Percentiles rank a stretch among this genome's conserved stretches.
Conservation (phyloP, 2,888 invertebrate genomes). For the Anoncus sp. region DNA sequence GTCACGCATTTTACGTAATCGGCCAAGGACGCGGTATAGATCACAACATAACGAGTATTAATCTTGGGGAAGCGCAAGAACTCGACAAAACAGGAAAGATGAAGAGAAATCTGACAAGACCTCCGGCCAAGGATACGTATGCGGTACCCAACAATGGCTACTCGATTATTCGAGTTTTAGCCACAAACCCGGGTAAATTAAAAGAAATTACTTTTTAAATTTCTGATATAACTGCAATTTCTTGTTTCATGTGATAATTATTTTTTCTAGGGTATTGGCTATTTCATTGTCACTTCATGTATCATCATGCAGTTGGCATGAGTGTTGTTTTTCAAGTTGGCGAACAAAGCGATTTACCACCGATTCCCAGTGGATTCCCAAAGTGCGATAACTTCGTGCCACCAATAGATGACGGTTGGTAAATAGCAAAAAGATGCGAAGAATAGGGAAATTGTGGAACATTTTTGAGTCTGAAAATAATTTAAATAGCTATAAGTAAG, state of each 20-base stretch:
- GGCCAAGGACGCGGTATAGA: slow-evolving; percentile 87
- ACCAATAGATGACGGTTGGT: slow-evolving; percentile 1
- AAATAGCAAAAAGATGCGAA: too few relatives aligned
- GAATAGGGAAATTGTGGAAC: too few relatives aligned
- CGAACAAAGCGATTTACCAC: slow-evolving; percentile 66
- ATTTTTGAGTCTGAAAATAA: too few relatives aligned
- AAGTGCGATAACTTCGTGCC: slow-evolving; percentile 65
- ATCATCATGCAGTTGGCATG: slow-evolving; percentile 75
- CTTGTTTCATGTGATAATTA: not conserved
- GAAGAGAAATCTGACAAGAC: slow-evolving; percentile 88
- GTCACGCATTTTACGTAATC: slow-evolving; percentile 91
- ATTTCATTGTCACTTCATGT: slow-evolving; percentile 63
- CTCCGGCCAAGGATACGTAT: slow-evolving; percentile 93
- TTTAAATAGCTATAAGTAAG: too few relatives aligned
- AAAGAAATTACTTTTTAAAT: not conserved
- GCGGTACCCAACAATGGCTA: slow-evolving; percentile 96
- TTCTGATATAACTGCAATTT: not conserved
- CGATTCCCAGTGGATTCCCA: slow-evolving; percentile 70
- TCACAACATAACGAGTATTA: slow-evolving; percentile 87
- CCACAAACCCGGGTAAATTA: slow-evolving; percentile 92
- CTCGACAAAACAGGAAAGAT: slow-evolving; percentile 91
- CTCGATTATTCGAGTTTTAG: slow-evolving; percentile 92
- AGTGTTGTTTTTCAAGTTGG: slow-evolving; percentile 72
- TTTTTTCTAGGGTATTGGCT: slow-evolving; percentile 72
- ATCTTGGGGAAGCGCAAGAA: slow-evolving; percentile 86